A percentile compares a stretch with the other conserved stretches of the same genome.
Conservation (phyloP, 2,888 invertebrate genomes). For the Anticlea derivata region DNA sequence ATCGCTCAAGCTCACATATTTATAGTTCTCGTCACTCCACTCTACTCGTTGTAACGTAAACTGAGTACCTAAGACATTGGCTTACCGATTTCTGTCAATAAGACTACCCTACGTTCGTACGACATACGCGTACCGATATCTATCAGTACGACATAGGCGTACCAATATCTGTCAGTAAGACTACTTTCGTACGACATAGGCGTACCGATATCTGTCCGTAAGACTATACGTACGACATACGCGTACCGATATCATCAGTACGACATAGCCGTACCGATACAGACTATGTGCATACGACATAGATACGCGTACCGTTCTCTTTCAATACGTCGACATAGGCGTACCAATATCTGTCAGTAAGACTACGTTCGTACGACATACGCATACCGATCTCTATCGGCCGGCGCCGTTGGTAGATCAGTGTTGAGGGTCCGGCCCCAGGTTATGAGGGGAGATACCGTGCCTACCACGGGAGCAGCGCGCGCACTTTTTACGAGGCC, state of each 20-base stretch:
- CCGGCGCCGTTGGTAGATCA: constrained; percentile 60
- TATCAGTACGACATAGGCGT: too few species aligned
- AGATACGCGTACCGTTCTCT: constrained; percentile 64
- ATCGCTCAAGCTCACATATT: neutral
- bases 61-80: too few species aligned
- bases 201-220: constrained; percentile 61
- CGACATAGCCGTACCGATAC: too few species aligned
- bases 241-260: too few species aligned
- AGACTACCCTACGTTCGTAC: too few species aligned
- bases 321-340: constrained; percentile 31
- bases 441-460: constrained; percentile 75
- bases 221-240: too few species aligned
- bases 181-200: constrained; percentile 67
- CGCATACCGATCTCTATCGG: constrained; percentile 59
- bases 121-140: too few species aligned
- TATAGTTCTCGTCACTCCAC: neutral
- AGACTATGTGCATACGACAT: constrained; percentile 60
- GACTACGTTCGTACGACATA: constrained; percentile 65
- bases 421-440: constrained; percentile 79
- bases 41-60: too few species aligned
- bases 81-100: too few species aligned
- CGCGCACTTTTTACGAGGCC: constrained; percentile 69
- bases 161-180: too few species aligned
- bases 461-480: constrained; percentile 80
- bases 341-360: too few species aligned